Evolutionary conservation across 2,888 invertebrate genomes (phyloP).

Genomic region (Drosophila subquinaria): DNA sequence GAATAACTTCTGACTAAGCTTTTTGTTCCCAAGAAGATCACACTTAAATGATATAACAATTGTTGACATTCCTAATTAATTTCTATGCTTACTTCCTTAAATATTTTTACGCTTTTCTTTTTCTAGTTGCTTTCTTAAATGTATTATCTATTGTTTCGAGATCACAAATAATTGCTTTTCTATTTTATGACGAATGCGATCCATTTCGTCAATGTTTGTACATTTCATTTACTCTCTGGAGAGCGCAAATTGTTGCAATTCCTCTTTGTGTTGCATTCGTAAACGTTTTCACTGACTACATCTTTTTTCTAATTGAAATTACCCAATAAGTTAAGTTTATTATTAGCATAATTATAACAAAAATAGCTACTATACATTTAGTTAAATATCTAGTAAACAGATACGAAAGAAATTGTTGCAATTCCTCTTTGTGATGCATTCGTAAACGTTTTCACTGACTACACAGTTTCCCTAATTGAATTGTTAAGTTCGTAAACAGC

Average conservation of each 20-base stretch:
- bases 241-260: neutral
- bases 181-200: too few species aligned
- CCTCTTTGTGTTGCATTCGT: neutral
- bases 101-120: neutral
- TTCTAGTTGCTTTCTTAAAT: neutral
- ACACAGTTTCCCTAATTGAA: neutral
- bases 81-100: too few species aligned
- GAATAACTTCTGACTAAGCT: slow-evolving; percentile 3
- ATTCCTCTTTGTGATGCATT: neutral
- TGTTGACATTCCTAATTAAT: neutral
- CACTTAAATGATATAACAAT: neutral
- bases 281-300: neutral
- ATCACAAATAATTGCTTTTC: neutral
- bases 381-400: too few species aligned
- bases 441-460: neutral
- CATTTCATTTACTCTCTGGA: neutral
- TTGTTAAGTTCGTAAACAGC: too few species aligned
- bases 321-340: too few species aligned
- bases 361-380: too few species aligned
- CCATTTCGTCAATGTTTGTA: neutral
- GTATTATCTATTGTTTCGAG: too few species aligned
- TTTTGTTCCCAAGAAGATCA: neutral
- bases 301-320: too few species aligned
- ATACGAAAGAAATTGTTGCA: neutral
- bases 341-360: too few species aligned